Base-by-base conservation (phyloP, 2,888 invertebrate species). In the Phaonia tiefii region DNA sequence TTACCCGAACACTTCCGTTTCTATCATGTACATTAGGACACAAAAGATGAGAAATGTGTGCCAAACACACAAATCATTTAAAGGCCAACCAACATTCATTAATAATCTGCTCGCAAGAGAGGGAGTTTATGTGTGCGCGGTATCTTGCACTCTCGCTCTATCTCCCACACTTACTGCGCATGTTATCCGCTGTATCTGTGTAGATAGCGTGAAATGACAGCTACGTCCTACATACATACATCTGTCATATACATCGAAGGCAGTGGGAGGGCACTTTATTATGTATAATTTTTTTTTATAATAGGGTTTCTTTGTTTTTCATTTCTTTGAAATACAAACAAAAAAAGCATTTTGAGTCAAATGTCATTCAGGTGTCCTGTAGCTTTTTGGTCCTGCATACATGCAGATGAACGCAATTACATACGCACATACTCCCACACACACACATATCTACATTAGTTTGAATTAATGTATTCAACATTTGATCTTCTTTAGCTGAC, bases 1-100 rank as follows among this genome's bases (percentile, higher is more conserved):
- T 88, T 88, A 88, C 86, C 85, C 86, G 58, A 67, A 84, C 86
- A 85, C 85, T 86, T 88, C 87, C 87, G 84, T 83, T 82, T 84
- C 54, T 25, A 44, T 39, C 31, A 31, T 17, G 26, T 70, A 66
- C 71, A 76, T 67, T 71, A 78, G 46, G 15, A 46, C n/a, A 44
- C 26, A 15, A 20, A 11, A n/a, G 63, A 20, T 17, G 31, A 31
- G 8, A 31, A 31, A 39, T 58, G 44, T 44, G 11, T 11, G 51
- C 58, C 17, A 39, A 20, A 20, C 60, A 60, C 63, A 63, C 63
- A 51, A 15, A 46, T 17, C 10, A 22, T 20, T 2, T 51, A 51
- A 22, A 51, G 20, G n/a, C 56, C 17, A 25, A n/a, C 56, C 17
- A 25, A 15, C 37, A 56, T 46, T 73, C n/a, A 79, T 74, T 66